Evolutionary conservation across 2,113 vertebrate species (phyloP), one percentile per base, ranked within the genome.

Genomic region (Bos indicus): DNA sequence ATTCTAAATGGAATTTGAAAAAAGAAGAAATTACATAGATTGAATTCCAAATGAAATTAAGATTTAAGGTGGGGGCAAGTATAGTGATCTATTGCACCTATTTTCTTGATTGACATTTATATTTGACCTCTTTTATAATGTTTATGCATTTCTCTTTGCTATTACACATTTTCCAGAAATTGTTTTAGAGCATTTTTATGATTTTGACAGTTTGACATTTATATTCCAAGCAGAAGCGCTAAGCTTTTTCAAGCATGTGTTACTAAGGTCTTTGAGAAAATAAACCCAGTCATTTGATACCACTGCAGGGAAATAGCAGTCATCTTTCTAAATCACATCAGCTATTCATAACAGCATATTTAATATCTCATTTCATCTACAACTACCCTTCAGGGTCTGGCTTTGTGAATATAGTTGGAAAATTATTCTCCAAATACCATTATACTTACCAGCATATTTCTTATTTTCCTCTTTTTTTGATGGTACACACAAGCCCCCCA

Each of bases 131-230:
- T 94, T 54, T 94, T 92, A 52, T 54, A 67, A 60, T 81, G 40
- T 94, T 92, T 93, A 67, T 46, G 56, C 43, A 91, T 83, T 96
- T 77, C 87, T 81, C 40, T 89, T 90, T 95, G 36, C 52, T 74
- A 36, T 64, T 83, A 91, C 46, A 19, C 28, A 82, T 96, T 93
- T 81, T 52, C 71, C 54, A 78, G 95, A 97, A 95, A 60, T 48
- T 85, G 2, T 89, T 97, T 87, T 40, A 74, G 36, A 89, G 36
- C n/a, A 14, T 77, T 94, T 95, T 89, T 81, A 94, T 92, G 81
- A 91, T 85, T 97, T 94, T 90, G 91, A 85, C 57, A 90, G 46
- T 81, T 94, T 95, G 81, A 91, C 78, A 86, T 94, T 97, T 95
- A 89, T 91, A 90, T 82, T 85, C 77, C 36, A 88, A 89, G 60